phyloP scores from a whole-genome alignment of 64 coral and sea anemone genomes.

The Porites lutea region DNA sequence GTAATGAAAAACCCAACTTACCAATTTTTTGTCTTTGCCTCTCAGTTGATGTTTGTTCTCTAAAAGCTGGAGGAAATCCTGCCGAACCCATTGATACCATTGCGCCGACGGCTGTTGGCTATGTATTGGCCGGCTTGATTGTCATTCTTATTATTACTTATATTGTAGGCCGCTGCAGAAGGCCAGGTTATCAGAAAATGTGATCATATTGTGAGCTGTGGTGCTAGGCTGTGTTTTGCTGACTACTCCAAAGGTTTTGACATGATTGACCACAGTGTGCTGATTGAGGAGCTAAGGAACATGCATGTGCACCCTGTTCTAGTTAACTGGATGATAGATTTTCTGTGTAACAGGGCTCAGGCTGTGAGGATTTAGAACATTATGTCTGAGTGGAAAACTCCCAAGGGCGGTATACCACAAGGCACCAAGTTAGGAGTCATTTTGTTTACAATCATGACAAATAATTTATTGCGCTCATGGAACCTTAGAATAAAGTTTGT shows the following conservation, averaged over 20 bases:
- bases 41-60: constrained; percentile 29
- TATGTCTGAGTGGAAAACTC: too few species aligned
- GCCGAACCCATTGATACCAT: constrained; percentile 11
- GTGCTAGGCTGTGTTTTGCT: not conserved
- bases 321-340: too few species aligned
- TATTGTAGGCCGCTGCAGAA: constrained; percentile 62
- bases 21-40: not conserved
- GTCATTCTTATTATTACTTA: constrained; percentile 73
- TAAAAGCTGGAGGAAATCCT: not conserved
- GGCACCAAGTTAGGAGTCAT: too few species aligned
- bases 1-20: not conserved
- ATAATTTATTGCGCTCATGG: too few species aligned
- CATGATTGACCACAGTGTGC: too few species aligned
- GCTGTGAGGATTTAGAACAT: too few species aligned
- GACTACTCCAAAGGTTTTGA: not conserved
- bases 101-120: constrained; percentile 69
- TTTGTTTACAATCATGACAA: too few species aligned
- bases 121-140: constrained; percentile 72
- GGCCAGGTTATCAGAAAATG: constrained; percentile 66
- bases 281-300: too few species aligned
- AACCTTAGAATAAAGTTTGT: too few species aligned
- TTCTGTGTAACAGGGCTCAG: too few species aligned
- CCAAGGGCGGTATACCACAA: too few species aligned
- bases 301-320: too few species aligned
- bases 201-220: constrained; percentile 7